phyloP scores from a whole-genome alignment of 2,113 vertebrate species.

The Hypomesus transpacificus region DNA sequence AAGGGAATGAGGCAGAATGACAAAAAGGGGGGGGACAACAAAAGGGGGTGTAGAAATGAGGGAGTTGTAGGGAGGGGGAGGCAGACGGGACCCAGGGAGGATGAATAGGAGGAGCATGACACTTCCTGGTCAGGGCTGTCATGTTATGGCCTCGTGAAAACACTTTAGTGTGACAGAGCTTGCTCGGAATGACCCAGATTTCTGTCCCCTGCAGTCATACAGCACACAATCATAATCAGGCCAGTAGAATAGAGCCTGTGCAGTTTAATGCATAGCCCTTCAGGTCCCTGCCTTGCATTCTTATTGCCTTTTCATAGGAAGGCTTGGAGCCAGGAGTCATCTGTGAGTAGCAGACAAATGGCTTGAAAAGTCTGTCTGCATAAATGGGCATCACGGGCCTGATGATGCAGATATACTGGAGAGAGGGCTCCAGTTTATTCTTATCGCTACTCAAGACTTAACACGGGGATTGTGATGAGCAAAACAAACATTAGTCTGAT shows the following conservation, averaged over 20 bases:
- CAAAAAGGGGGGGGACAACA: not conserved
- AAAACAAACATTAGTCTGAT: not conserved
- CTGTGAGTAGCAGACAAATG: slow-evolving; percentile 22
- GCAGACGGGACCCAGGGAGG: not conserved
- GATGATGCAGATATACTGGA: too few species aligned
- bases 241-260: slow-evolving; percentile 52
- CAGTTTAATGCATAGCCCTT: slow-evolving; percentile 47
- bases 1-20: not conserved
- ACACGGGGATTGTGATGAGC: slow-evolving; percentile 3
- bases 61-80: not conserved
- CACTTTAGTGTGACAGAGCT: slow-evolving; percentile 56
- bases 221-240: slow-evolving; percentile 59
- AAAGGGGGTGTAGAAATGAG: not conserved
- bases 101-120: slow-evolving; percentile 24
- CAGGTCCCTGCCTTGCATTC: slow-evolving; percentile 43
- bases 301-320: slow-evolving; percentile 41
- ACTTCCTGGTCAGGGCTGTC: slow-evolving; percentile 43
- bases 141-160: slow-evolving; percentile 48
- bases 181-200: slow-evolving; percentile 62
- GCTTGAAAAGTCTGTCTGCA: slow-evolving; percentile 10
- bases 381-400: slow-evolving; percentile 2
- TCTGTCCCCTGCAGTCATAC: slow-evolving; percentile 54
- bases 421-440: too few species aligned
- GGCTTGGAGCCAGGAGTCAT: slow-evolving; percentile 32
- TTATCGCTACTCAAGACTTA: too few species aligned